Base-by-base conservation (phyloP, 2,888 invertebrate genomes). In the Phragmatobia fuliginosa region DNA sequence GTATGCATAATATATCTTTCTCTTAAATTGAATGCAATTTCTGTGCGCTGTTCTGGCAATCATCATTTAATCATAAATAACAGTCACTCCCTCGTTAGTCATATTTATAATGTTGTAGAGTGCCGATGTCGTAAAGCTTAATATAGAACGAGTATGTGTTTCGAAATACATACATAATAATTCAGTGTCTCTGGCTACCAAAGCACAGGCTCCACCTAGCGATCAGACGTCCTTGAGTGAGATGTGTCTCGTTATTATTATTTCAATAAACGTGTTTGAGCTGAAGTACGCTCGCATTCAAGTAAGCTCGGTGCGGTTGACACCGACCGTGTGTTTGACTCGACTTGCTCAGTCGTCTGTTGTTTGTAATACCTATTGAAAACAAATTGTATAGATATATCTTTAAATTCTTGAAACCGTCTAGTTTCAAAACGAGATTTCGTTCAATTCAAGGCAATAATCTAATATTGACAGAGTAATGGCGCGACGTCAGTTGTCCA, bases 391-490 rank as follows among this genome's bases (percentile, higher is more conserved):
- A 14, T 25, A n/a, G 14, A 7, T 10, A n/a, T n/a, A 33, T 60
- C 1, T n/a, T 60, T 1, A 16, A 25, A 61, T 25, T 36, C 36
- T 38, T 28, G 25, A 16, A 38, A 38, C 16, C 16, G 8, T 66
- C 25, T 52, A 5, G 25, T 25, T 33, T 52, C 33, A 10, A 49
- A 56, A 68, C 45, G 33, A 45, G 66, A 71, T 72, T 74, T 69
- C 1, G 41, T 69, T 67, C 70, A 62, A 81, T 80, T 83, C 74
- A 84, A 79, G 71, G 32, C 41, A 71, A 70, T 77, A 77, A 77
- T 77, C 71, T 70, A 66, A 75, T 74, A 81, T 79, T 73, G 83
- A 72, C 77, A 70, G 73, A 72, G 75, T 75, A 73, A 78, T 71
- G 78, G 72, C 74, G 68, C 66, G 72, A 73, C 76, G 77, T 79